Conservation (phyloP, 1,140 invertebrate genomes). For the Acromyrmex charruanus region DNA sequence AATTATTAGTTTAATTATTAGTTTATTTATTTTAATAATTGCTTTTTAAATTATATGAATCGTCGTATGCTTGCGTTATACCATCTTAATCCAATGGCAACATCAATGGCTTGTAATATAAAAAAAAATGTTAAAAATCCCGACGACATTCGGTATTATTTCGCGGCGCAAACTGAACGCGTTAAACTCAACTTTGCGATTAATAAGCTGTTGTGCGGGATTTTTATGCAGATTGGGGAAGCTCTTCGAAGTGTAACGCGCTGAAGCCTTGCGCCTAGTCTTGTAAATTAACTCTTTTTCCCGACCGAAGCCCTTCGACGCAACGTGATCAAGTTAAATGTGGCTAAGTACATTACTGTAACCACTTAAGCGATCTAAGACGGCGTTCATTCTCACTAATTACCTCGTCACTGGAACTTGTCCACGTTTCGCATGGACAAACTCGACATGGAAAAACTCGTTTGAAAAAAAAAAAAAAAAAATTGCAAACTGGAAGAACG, state of each 20-base stretch:
- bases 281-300: slow-evolving; percentile 40
- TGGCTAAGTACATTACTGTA: slow-evolving; percentile 58
- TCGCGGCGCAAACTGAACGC: neutral
- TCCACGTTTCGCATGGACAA: slow-evolving; percentile 18
- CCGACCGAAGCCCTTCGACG: slow-evolving; percentile 39
- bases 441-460: slow-evolving; percentile 31
- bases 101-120: neutral
- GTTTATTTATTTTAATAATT: slow-evolving; percentile 3
- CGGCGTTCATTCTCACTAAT: slow-evolving; percentile 52
- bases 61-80: neutral
- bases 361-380: slow-evolving; percentile 51
- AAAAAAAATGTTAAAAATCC: too few relatives aligned
- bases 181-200: neutral
- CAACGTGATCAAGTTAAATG: slow-evolving; percentile 55
- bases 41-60: neutral
- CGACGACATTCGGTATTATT: neutral
- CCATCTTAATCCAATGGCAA: neutral
- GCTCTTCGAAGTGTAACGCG: slow-evolving; percentile 37
- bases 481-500: slow-evolving; percentile 23
- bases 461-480: slow-evolving; percentile 20
- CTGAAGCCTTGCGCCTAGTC: slow-evolving; percentile 48
- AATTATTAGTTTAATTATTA: neutral
- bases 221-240: slow-evolving; percentile 53
- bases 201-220: slow-evolving; percentile 18
- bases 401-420: slow-evolving; percentile 40